Evolutionary conservation across 2,797 vertebrate species (phyloP), one percentile per base, ranked within the genome.

Genomic region (Sciurus carolinensis): DNA sequence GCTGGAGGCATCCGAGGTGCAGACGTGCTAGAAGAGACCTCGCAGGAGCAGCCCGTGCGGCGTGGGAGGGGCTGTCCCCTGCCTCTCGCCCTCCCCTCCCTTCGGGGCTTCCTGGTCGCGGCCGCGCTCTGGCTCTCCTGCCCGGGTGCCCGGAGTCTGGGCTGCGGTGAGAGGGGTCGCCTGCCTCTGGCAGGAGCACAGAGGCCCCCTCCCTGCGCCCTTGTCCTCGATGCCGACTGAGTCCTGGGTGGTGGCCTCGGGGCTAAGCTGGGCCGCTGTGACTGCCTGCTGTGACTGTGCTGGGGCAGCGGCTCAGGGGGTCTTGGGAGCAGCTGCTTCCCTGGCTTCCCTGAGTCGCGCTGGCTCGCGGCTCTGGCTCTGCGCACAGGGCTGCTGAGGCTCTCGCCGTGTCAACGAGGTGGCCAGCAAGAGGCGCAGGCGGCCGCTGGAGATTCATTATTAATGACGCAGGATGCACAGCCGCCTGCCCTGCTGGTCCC

Each of bases 381-480:
- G 28, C 4, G 7, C 69, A 5, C 44, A 0, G 69, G 91, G 84
- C 87, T 59, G 76, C 12, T 18, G n/a, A 91, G 83, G 90, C 95
- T 88, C 95, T 91, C 80, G 33, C 80, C 39, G 71, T 94, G 96
- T 83, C 97, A 85, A 92, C 76, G 72, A 96, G 94, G 95, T 28
- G 75, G 73, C 97, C 72, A 50, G 87, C 5, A 66, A 90, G 93
- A 95, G 88, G 95, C 13, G 15, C 86, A 30, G 96, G 91, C 95
- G 69, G 87, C 28, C 36, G 57, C 94, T 62, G 84, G 96, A 33
- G 26, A 92, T 93, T 82, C 96, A 97, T 98, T 96, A 97, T 95
- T 98, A 97, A 98, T 92, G 92, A 97, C 84, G 93, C 39, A 76
- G 88, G 95, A 91, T 26, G 72, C 71, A 79, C 26, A 20, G 95